Evolutionary conservation across 2,113 vertebrate species (phyloP).

Genomic region (Notiomystis cincta): DNA sequence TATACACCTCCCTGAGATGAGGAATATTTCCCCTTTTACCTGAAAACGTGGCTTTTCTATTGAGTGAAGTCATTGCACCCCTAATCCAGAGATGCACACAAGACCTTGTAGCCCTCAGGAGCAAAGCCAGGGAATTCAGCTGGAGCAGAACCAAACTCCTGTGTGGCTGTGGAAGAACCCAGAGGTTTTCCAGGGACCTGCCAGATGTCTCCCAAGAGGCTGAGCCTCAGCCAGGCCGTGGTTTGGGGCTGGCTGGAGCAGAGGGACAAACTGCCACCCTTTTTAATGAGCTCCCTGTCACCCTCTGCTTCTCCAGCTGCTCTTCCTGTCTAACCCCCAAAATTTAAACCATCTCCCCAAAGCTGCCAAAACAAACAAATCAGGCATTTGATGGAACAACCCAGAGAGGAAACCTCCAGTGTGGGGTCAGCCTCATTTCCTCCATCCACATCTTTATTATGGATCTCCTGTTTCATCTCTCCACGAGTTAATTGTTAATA

Average conservation of each 20-base stretch:
- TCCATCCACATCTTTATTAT: not conserved
- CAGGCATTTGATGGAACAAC: not conserved
- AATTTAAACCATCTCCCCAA: not conserved
- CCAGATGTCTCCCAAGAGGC: not conserved
- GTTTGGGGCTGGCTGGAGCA: not conserved
- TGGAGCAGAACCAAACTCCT: not conserved
- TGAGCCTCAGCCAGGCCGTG: not conserved
- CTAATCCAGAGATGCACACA: not conserved
- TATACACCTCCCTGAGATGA: not conserved
- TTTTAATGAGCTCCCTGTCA: not conserved
- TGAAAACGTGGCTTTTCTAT: not conserved
- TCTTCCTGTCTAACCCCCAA: not conserved
- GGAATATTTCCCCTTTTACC: not conserved
- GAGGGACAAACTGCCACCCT: not conserved
- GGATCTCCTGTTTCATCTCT: not conserved
- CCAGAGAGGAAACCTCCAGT: not conserved
- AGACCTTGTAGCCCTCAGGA: not conserved
- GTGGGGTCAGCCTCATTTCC: not conserved
- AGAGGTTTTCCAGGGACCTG: not conserved
- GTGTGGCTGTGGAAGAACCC: not conserved
- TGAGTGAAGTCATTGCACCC: not conserved
- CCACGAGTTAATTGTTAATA: not conserved
- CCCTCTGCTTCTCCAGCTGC: not conserved
- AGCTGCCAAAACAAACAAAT: constrained; percentile 27
- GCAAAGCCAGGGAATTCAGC: not conserved